These are phyloP conservation scores for Microcebus ravelobensis DNA, from an alignment of 2,113 vertebrate genomes.

Conservation along the genomic window DNA sequence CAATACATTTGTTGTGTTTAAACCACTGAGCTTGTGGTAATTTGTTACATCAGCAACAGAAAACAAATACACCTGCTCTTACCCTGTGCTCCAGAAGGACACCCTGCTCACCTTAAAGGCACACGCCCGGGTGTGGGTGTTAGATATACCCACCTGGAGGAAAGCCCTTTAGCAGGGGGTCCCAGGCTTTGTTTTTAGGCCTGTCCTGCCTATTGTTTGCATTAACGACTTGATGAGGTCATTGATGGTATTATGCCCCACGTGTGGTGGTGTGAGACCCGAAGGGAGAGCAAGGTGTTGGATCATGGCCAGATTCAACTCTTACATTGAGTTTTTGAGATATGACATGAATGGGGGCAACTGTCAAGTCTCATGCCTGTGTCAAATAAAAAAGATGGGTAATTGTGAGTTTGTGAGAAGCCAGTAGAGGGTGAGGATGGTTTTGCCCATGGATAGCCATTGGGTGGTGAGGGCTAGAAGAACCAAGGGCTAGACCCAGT, in stretches of 20 bases:
- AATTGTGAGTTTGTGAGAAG: background rate
- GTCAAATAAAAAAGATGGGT: background rate
- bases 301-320: background rate
- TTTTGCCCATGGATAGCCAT: background rate
- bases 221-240: background rate
- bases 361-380: background rate
- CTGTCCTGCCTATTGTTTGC: background rate
- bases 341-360: background rate
- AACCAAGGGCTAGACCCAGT: background rate
- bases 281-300: background rate
- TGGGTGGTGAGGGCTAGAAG: background rate
- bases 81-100: no score
- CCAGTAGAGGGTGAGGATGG: no score
- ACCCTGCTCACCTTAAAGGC: background rate
- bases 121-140: no score
- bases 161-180: background rate
- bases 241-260: background rate
- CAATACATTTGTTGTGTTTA: background rate
- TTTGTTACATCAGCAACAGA: background rate
- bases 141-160: background rate
- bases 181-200: background rate
- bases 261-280: background rate
- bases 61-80: background rate
- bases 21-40: background rate
- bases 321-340: background rate